Evolutionary conservation across 2,113 vertebrate genomes (phyloP), one percentile per base, ranked within the genome.

Genomic region (Bettongia penicillata): DNA sequence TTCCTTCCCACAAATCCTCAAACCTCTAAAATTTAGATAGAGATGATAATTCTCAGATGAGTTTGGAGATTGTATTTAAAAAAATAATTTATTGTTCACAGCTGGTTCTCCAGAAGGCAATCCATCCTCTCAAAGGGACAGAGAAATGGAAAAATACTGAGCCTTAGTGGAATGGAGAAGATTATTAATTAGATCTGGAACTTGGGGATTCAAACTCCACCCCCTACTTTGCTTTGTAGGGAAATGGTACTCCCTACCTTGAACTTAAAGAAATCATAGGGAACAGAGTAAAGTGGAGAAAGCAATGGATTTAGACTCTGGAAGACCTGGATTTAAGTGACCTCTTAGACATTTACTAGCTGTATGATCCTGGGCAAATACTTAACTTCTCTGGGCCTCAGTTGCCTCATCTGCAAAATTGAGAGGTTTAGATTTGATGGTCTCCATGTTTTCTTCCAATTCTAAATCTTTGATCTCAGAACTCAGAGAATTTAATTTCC

Each of bases 141-240:
- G n/a, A 84, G 68, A 84, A 84, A 43, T 84, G 68, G 68, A 84
- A 84, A 84, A 84, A n/a, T 84, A 84, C n/a, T 84, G 68, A 84
- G 23, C n/a, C 16, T 43, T 84, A 43, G 68, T 84, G 37, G n/a
- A 43, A 84, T 43, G 68, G 68, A 84, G 68, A 84, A n/a, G n/a
- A 84, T 84, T 23, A 84, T 84, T 84, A 84, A 84, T 84, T 84
- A 43, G n/a, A 84, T 84, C n/a, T 84, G 68, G n/a, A 84, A 0
- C n/a, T 23, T 23, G n/a, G 68, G 37, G 68, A 84, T 84, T 84
- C 68, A 43, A 84, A 84, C 68, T 43, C 68, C 68, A 43, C 68
- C 37, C n/a, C 68, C 68, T 43, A 23, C n/a, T 84, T 43, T 43
- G 68, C 19, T 84, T n/a, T 84, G 16, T 84, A 19, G n/a, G 22